Base-by-base conservation (phyloP, 2,888 invertebrate species). In the Schizotus pectinicornis region DNA sequence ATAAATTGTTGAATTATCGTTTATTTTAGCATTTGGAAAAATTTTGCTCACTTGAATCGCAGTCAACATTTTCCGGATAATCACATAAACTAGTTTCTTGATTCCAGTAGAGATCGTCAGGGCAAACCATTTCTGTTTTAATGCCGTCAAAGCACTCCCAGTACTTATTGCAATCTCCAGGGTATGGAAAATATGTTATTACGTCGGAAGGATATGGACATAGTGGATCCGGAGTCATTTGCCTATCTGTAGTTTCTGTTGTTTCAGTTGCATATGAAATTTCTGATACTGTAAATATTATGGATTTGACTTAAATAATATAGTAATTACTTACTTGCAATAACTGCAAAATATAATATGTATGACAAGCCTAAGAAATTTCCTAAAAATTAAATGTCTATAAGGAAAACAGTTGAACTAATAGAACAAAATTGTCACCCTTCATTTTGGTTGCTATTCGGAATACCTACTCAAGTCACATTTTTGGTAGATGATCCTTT, bases 141-240 rank as follows among this genome's bases (percentile, higher is more conserved):
- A 38, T 35, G 8, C 56, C 56, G 2, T 49, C 32, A 14, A 34
- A 56, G 14, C 56, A 56, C 12, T 43, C 56, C 49, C 49, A 56
- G 34, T 55, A 55, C 8, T 42, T n/a, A 7, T 48, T 36, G 31
- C 55, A 55, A 30, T 48, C 36, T 2, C 41, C 48, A n/a, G 11
- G 42, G 12, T 55, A 48, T 8, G 33, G 55, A 31, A 34, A 49
- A 7, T 33, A 11, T 1, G 43, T 50, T 9, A 22, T 32, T 6
- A 43, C 31, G 7, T 50, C 36, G 1, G 57, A 53, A 14, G 61
- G 61, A 14, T 45, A 60, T 33, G 56, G 56, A 45, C 60, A 60
- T n/a, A 35, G 22, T 8, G 60, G 55, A 35, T 57, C 56, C 5
- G 59, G 56, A 32, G 56, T 51, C 41, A n/a, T n/a, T n/a, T n/a